Evolutionary conservation across 2,113 vertebrate species (phyloP).

Genomic region (Thomomys bottae): DNA sequence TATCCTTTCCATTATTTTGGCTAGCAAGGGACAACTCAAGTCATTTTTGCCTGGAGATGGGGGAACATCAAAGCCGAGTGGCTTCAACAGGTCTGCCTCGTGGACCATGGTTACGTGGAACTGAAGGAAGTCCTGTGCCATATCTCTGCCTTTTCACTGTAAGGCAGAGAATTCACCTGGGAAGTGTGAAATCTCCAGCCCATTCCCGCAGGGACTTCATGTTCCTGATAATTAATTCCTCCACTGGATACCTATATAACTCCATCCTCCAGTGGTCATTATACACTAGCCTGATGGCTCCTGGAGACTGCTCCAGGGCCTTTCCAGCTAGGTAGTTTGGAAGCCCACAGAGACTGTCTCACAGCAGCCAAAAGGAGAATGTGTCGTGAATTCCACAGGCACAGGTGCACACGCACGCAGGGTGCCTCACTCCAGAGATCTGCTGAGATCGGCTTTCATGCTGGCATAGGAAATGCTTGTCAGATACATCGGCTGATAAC

Average conservation of each 20-base stretch:
- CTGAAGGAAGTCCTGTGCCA: background rate
- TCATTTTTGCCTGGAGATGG: background rate
- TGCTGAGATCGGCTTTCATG: conserved; percentile 75
- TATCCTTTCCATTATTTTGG: background rate
- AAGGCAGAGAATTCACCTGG: conserved; percentile 54
- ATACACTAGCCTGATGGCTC: conserved; percentile 6
- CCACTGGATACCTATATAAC: conserved; percentile 70
- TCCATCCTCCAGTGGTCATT: conserved; percentile 52
- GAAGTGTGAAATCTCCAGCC: conserved; percentile 55
- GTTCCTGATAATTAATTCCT: conserved; percentile 68
- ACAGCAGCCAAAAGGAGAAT: conserved; percentile 52
- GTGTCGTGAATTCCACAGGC: background rate
- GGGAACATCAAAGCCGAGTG: background rate
- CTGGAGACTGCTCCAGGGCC: conserved; percentile 64
- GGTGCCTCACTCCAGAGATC: conserved; percentile 64
- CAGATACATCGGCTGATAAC: conserved; percentile 82
- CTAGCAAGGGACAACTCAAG: background rate
- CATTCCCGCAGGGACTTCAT: conserved; percentile 52
- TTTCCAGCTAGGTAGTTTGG: conserved; percentile 64
- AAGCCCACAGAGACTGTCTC: conserved; percentile 66
- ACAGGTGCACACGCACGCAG: background rate
- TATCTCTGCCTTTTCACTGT: background rate
- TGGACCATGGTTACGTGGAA: conserved; percentile 23
- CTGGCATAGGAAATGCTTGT: conserved; percentile 80
- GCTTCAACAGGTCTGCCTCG: background rate